These are phyloP conservation scores for Enchytraeus crypticus DNA, from an alignment of 2,888 invertebrate species.

Conservation along the genomic window DNA sequence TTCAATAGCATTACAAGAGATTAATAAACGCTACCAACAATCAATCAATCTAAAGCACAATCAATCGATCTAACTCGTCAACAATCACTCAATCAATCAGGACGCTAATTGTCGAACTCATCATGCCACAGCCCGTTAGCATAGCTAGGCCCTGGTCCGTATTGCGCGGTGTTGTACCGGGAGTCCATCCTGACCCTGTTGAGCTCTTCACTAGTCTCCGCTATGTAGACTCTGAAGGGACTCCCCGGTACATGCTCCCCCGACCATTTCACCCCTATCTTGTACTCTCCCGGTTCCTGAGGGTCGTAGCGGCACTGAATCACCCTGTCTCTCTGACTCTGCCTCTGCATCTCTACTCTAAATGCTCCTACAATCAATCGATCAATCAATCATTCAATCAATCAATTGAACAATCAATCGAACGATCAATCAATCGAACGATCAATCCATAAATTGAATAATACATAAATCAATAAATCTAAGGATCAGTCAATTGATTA, in stretches of 20 bases:
- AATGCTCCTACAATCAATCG: constrained; percentile 75
- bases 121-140: constrained; percentile 1
- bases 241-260: constrained; percentile 95
- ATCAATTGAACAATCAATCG: not conserved
- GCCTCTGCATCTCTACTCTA: constrained; percentile 97
- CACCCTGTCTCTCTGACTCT: constrained; percentile 93
- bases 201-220: constrained; percentile 94
- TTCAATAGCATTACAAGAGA: no score
- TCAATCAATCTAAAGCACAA: no score
- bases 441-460: no score
- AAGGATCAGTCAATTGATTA: no score
- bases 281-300: constrained; percentile 94
- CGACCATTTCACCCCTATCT: constrained; percentile 87
- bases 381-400: no score
- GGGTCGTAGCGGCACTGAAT: constrained; percentile 97
- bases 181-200: not conserved
- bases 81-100: no score
- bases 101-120: constrained; percentile 5
- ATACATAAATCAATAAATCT: no score
- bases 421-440: not conserved
- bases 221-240: constrained; percentile 96
- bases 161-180: not conserved
- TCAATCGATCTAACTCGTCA: no score
- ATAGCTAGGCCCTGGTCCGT: not conserved
- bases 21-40: no score